Base-by-base conservation (phyloP, 2,888 invertebrate species). In the Catocala fraxini region DNA sequence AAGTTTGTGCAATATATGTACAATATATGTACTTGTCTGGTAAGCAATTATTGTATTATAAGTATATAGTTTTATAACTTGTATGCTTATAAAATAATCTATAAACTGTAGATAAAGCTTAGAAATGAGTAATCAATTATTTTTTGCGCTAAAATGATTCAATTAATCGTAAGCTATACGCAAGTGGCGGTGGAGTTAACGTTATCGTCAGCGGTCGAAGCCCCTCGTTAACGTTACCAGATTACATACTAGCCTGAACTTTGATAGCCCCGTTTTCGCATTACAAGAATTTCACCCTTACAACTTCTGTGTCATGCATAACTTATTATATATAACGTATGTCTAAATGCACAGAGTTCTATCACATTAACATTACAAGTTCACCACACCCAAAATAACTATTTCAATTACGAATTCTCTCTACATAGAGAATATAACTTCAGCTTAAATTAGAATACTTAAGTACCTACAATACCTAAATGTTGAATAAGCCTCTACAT, bases 161-260 rank as follows among this genome's bases (percentile, higher is more conserved):
- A 82, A 83, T 82, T 81, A 82, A 70, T 79, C 68, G 55, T 63
- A 68, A 71, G 65, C 70, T 75, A 60, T 58, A 65, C 55, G 60
- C 59, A 59, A 63, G 69, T 73, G 67, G 63, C 71, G 75, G 77
- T 79, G 79, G 84, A 84, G 82, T 82, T 82, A 81, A 82, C 83
- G 83, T 89, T 90, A 89, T 89, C 89, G 77, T 78, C 75, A 73
- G 83, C 90, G 90, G 91, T 91, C 91, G 91, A 88, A 92, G 90
- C 89, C 89, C 90, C 89, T 82, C 80, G 83, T 85, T 86, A 80
- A 80, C 78, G 80, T 85, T 86, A 84, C 82, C 84, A 88, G 89
- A 90, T 89, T 88, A 89, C 82, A 83, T 85, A 81, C 84, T 83
- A 82, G 84, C 80, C 83, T 88, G 89, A 89, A 88, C 89, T 86